phyloP scores from a whole-genome alignment of 2,113 vertebrate species.

The Cariama cristata region DNA sequence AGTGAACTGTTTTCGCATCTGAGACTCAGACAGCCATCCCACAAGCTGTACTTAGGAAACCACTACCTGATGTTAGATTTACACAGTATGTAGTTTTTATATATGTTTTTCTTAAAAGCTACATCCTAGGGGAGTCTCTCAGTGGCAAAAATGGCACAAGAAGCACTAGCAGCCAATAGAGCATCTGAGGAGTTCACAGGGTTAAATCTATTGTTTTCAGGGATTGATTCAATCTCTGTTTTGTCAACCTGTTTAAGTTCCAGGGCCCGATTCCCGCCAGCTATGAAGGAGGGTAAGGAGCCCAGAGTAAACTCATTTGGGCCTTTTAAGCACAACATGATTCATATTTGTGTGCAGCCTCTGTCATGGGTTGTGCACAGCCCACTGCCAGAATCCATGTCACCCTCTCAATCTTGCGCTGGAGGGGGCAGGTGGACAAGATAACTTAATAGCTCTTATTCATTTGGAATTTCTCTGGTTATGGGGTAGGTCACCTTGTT shows the following conservation, averaged over 20 bases:
- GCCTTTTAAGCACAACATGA: background rate
- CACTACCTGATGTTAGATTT: conserved; percentile 49
- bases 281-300: background rate
- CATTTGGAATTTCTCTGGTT: conserved; percentile 45
- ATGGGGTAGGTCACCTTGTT: conserved; percentile 24
- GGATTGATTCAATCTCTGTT: conserved; percentile 42
- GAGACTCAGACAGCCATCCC: background rate
- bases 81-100: conserved; percentile 41
- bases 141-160: background rate
- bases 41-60: background rate
- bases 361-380: background rate
- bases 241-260: background rate
- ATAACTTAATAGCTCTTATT: conserved; percentile 33
- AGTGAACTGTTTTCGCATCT: background rate
- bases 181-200: background rate
- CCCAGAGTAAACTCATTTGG: background rate
- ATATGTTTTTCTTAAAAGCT: conserved; percentile 48
- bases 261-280: background rate
- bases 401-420: background rate
- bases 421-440: conserved; percentile 30
- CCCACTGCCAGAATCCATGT: background rate
- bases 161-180: background rate
- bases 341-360: conserved; percentile 14
- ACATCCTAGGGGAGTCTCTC: conserved; percentile 9
- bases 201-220: conserved; percentile 56